Conservation (phyloP, 2,888 invertebrate species). For the Eumerus sabulonum region DNA sequence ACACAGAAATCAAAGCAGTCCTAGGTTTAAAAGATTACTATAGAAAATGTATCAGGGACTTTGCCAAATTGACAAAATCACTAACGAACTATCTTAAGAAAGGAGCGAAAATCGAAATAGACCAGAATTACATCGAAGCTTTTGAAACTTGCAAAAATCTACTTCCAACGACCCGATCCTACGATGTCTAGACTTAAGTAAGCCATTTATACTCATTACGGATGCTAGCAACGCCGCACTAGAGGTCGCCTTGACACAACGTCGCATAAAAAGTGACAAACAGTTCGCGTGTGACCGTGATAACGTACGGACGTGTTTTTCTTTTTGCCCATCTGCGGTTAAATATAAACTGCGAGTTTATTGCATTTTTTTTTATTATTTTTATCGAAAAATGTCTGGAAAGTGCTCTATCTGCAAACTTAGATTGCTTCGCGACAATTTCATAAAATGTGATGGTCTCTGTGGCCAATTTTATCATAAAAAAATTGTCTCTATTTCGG, state of each 20-base stretch:
- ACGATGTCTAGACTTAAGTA: slow-evolving; percentile 21
- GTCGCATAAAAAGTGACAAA: slow-evolving; percentile 36
- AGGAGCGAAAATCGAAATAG: slow-evolving; percentile 3
- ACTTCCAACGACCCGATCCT: slow-evolving; percentile 22
- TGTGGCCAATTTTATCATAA: too few relatives aligned
- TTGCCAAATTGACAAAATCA: slow-evolving; percentile 30
- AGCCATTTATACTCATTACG: slow-evolving; percentile 24
- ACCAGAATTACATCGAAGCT: slow-evolving; percentile 7
- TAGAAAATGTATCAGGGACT: slow-evolving; percentile 18
- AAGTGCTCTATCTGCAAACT: too few relatives aligned
- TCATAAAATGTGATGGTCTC: too few relatives aligned
- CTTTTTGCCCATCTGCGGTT: too few relatives aligned
- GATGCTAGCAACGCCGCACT: slow-evolving; percentile 19
- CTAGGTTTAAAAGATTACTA: slow-evolving; percentile 11
- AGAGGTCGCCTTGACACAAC: slow-evolving; percentile 11
- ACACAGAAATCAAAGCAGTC: slow-evolving; percentile 20
- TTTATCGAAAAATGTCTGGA: too few relatives aligned
- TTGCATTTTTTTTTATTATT: too few relatives aligned
- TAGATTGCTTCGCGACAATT: too few relatives aligned
- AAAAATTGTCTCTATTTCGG: too few relatives aligned
- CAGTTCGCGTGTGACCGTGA: slow-evolving; percentile 37
- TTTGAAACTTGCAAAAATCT: slow-evolving; percentile 27
- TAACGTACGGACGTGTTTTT: too few relatives aligned
- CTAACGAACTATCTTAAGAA: slow-evolving; percentile 22
- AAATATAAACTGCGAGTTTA: too few relatives aligned